phyloP scores from a whole-genome alignment of 1,140 invertebrate species.

The Plectus sambesii region DNA sequence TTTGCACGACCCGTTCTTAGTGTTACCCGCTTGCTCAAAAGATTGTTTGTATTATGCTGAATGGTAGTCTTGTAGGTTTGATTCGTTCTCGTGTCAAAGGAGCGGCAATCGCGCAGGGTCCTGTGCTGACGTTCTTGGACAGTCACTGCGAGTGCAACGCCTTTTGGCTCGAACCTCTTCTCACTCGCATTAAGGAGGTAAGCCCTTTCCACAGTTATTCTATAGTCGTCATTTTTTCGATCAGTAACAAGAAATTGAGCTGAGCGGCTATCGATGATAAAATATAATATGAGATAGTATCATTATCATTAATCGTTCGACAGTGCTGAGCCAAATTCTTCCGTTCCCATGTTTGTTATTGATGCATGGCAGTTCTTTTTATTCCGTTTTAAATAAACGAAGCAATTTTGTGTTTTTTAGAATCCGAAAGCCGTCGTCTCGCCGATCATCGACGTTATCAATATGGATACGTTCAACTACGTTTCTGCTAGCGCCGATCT shows the following conservation, averaged over 20 bases:
- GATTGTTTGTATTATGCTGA: too few species aligned
- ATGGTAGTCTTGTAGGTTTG: too few species aligned
- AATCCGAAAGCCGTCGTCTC: constrained; percentile 52
- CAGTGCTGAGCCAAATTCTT: too few species aligned
- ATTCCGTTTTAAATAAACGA: constrained; percentile 12
- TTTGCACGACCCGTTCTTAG: too few species aligned
- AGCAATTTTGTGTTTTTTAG: constrained; percentile 37
- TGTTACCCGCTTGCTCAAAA: too few species aligned
- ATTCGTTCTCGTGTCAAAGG: constrained; percentile 52
- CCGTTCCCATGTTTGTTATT: too few species aligned
- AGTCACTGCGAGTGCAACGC: constrained; percentile 52
- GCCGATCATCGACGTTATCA: constrained; percentile 56
- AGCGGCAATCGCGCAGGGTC: constrained; percentile 48
- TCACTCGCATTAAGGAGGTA: constrained; percentile 49
- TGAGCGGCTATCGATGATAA: neutral
- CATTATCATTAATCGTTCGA: too few species aligned
- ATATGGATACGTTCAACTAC: constrained; percentile 56
- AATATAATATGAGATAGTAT: constrained; percentile 17
- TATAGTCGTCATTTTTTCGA: too few species aligned
- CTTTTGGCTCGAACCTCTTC: constrained; percentile 51
- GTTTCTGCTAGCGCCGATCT: constrained; percentile 54
- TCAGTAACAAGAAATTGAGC: too few species aligned
- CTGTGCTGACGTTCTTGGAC: constrained; percentile 52
- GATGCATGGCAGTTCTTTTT: neutral
- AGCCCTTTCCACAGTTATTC: constrained; percentile 10